Percentiles rank a stretch among this genome's conserved stretches.
phyloP scores from a whole-genome alignment of 2,797 vertebrate species.

The Morus bassanus region DNA sequence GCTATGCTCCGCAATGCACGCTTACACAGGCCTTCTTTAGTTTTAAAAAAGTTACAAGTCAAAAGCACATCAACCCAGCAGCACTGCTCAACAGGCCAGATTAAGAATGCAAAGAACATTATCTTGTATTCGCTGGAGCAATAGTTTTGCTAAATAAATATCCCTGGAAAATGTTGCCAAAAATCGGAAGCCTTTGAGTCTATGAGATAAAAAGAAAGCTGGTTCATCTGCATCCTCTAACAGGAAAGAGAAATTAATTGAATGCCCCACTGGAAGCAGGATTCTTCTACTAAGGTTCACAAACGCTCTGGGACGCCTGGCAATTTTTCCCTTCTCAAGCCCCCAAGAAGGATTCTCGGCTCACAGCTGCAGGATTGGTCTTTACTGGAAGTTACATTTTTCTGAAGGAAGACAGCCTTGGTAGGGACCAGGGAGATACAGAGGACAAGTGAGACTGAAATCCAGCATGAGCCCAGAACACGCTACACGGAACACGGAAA shows the following conservation, averaged over 20 bases:
- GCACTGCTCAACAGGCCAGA: background rate
- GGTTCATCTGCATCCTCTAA: background rate
- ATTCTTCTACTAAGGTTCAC: background rate
- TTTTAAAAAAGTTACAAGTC: background rate
- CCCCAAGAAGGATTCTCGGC: background rate
- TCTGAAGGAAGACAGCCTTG: background rate
- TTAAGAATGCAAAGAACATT: background rate
- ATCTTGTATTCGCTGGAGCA: background rate
- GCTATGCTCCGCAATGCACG: accelerated
- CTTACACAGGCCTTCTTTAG: accelerated
- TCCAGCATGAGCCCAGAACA: background rate
- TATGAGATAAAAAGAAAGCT: background rate
- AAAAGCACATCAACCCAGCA: background rate
- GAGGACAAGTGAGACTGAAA: background rate
- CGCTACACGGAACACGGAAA: accelerated
- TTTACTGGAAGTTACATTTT: background rate
- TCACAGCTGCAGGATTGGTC: background rate
- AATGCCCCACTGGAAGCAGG: background rate
- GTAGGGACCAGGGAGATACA: background rate
- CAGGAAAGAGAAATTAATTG: background rate
- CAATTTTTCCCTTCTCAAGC: background rate
- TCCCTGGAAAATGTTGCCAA: background rate
- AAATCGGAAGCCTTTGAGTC: background rate
- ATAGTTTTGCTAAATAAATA: background rate
- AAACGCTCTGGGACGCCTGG: background rate